phyloP scores from a whole-genome alignment of 2,113 vertebrate genomes.

The Oophaga pumilio region DNA sequence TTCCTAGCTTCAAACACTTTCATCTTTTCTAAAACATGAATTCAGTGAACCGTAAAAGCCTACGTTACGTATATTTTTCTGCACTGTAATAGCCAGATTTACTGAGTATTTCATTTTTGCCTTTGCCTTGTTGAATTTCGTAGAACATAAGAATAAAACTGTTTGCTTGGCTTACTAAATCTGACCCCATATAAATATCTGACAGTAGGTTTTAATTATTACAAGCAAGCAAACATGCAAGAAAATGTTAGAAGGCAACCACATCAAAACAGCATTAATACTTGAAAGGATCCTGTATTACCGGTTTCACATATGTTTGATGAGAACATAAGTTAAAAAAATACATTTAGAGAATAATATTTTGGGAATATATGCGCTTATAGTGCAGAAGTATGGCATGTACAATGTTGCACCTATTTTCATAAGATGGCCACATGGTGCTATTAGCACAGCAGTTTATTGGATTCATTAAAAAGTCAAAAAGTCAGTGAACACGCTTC shows the following conservation, averaged over 20 bases:
- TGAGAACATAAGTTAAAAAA: neutral
- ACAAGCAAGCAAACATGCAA: conserved; percentile 1
- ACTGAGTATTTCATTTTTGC: conserved; percentile 12
- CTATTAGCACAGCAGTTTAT: neutral
- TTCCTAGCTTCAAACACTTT: neutral
- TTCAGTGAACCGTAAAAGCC: conserved; percentile 16
- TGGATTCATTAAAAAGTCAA: neutral
- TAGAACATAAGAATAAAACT: conserved; percentile 10
- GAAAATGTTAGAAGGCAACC: neutral
- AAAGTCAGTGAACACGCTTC: neutral
- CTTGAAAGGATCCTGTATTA: neutral
- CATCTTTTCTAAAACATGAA: conserved; percentile 1
- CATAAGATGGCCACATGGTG: neutral
- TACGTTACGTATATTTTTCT: neutral
- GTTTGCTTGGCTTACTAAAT: conserved; percentile 8
- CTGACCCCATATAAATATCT: neutral
- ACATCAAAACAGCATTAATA: conserved; percentile 3
- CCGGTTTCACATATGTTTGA: conserved; percentile 4
- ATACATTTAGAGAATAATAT: neutral
- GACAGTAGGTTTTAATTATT: conserved; percentile 46
- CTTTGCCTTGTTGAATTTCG: neutral
- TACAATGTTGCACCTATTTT: neutral
- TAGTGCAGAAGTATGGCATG: neutral
- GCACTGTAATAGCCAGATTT: neutral
- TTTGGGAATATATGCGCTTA: neutral